Evolutionary conservation across 1,140 invertebrate species (phyloP).

Genomic region (Triops cancriformis): DNA sequence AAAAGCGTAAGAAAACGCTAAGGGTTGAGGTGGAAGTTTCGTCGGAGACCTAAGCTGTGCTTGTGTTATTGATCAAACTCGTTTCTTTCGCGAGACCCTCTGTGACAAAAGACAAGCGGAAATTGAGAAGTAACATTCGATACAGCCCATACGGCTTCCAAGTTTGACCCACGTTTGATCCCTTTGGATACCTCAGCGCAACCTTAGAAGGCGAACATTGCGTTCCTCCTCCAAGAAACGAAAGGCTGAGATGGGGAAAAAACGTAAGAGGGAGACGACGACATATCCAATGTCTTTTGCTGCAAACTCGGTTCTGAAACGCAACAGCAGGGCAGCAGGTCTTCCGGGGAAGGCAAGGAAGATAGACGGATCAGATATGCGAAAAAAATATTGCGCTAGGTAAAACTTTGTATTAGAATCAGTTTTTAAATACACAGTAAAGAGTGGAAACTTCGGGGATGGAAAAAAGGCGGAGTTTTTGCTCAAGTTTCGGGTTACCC

Average conservation of each 20-base stretch:
- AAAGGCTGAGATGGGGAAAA: no score
- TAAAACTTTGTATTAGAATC: neutral
- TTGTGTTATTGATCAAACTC: neutral
- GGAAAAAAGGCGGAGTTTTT: conserved; percentile 5
- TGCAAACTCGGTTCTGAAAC: no score
- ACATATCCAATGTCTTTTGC: neutral
- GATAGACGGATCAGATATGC: neutral
- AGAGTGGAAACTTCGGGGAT: neutral
- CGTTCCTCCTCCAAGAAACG: neutral
- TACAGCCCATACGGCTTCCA: conserved; percentile 8
- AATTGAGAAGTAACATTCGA: conserved; percentile 5
- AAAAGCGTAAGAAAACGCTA: neutral
- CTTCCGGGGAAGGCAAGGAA: neutral
- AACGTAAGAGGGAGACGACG: neutral
- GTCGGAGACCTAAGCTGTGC: no score
- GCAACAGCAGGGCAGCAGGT: conserved; percentile 2
- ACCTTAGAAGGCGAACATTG: neutral
- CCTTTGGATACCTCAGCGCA: neutral
- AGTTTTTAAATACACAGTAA: neutral
- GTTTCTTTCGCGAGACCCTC: neutral
- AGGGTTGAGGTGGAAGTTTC: neutral
- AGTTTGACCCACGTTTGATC: conserved; percentile 10
- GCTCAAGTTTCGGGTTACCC: neutral
- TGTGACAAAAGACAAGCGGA: conserved; percentile 5
- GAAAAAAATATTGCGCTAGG: neutral